Conservation (phyloP, 2,888 invertebrate genomes). For the Cosmopolites sordidus region DNA sequence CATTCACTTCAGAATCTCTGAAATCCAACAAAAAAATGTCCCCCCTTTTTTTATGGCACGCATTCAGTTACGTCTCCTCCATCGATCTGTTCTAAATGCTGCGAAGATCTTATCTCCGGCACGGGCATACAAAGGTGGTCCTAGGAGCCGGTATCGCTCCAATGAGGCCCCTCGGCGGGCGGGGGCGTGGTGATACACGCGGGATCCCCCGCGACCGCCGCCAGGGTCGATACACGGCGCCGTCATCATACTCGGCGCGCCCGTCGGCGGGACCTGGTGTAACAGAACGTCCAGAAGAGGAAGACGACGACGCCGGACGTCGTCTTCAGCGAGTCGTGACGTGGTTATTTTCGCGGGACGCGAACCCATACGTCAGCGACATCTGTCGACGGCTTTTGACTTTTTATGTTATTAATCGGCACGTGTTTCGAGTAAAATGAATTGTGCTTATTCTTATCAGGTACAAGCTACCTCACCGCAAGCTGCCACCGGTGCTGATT, state of each 20-base stretch:
- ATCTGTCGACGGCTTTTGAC: too few relatives aligned
- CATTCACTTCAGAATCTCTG: too few relatives aligned
- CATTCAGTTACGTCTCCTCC: slow-evolving; percentile 8
- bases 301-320: too few relatives aligned
- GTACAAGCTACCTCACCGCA: slow-evolving; percentile 44
- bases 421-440: slow-evolving; percentile 34
- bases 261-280: too few relatives aligned
- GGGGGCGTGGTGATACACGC: slow-evolving; percentile 29
- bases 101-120: slow-evolving; percentile 23
- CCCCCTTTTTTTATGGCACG: too few relatives aligned
- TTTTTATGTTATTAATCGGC: background rate
- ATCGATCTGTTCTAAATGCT: slow-evolving; percentile 17
- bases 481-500: slow-evolving; percentile 45
- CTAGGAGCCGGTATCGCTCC: slow-evolving; percentile 29
- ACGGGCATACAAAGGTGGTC: slow-evolving; percentile 23
- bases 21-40: too few relatives aligned
- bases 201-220: slow-evolving; percentile 10
- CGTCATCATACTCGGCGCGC: too few relatives aligned
- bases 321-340: too few relatives aligned
- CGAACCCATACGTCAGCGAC: too few relatives aligned
- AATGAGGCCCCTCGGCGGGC: slow-evolving; percentile 26
- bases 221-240: slow-evolving; percentile 27
- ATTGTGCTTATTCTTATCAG: slow-evolving; percentile 46
- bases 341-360: too few relatives aligned
- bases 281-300: too few relatives aligned